Percentiles rank a stretch among this genome's conserved stretches.
Conservation (phyloP, 1,140 invertebrate genomes). For the Cydia pomonella region DNA sequence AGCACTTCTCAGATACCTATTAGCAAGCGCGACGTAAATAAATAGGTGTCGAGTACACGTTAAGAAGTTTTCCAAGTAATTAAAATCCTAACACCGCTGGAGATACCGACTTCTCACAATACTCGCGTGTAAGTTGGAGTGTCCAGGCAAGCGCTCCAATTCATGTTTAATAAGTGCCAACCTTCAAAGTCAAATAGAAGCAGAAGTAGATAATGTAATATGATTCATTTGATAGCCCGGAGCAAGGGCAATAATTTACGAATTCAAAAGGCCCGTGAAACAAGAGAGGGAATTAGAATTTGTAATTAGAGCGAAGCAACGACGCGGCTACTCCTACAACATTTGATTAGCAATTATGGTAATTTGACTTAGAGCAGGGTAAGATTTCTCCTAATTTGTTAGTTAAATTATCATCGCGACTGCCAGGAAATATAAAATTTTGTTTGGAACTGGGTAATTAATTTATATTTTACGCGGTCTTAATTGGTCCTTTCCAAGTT, state of each 20-base stretch:
- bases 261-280: slow-evolving; percentile 78
- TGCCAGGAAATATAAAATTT: slow-evolving; percentile 59
- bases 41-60: slow-evolving; percentile 20
- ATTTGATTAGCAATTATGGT: slow-evolving; percentile 80
- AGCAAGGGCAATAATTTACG: slow-evolving; percentile 71
- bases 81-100: slow-evolving; percentile 4
- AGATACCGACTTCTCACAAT: not conserved
- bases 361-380: slow-evolving; percentile 78
- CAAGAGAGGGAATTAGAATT: slow-evolving; percentile 79
- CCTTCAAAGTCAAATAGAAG: slow-evolving; percentile 24
- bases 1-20: not conserved
- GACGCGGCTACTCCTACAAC: slow-evolving; percentile 70
- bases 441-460: slow-evolving; percentile 34
- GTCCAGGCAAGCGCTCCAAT: not conserved
- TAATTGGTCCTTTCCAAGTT: not conserved
- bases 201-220: slow-evolving; percentile 28
- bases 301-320: slow-evolving; percentile 73
- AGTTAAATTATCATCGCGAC: slow-evolving; percentile 75
- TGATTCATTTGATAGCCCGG: slow-evolving; percentile 69
- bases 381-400: slow-evolving; percentile 79
- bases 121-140: not conserved
- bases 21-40: slow-evolving; percentile 18
- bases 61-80: not conserved
- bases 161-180: not conserved
- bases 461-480: slow-evolving; percentile 7